Evolutionary conservation across 2,888 invertebrate species (phyloP).

Genomic region (Ophion obscuratus): DNA sequence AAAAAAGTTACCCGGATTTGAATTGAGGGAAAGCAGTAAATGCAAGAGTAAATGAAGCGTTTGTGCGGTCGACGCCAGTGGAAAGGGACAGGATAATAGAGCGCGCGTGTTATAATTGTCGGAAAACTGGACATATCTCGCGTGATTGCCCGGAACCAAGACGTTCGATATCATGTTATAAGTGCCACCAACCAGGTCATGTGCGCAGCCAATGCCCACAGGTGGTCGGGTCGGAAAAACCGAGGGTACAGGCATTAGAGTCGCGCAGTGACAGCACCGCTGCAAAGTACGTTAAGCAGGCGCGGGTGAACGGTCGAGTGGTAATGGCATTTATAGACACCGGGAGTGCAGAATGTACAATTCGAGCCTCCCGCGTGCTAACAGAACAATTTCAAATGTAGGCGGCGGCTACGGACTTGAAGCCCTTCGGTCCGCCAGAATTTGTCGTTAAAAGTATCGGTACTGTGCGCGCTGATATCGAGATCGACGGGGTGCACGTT

Average conservation of each 20-base stretch:
- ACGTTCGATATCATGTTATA: not conserved
- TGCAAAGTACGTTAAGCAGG: not conserved
- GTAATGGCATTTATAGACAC: conserved; percentile 20
- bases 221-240: too few relatives aligned
- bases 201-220: not conserved
- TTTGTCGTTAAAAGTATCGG: not conserved
- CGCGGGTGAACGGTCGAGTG: not conserved
- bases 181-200: conserved; percentile 7
- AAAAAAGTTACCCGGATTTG: too few relatives aligned
- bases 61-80: too few relatives aligned
- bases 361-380: conserved; percentile 2
- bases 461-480: not conserved
- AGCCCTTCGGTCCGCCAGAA: conserved; percentile 27
- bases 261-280: not conserved
- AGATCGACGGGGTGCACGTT: not conserved
- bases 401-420: not conserved
- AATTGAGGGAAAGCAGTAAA: too few relatives aligned
- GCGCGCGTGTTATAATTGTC: not conserved
- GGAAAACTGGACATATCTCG: not conserved
- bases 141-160: not conserved
- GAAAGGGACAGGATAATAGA: too few relatives aligned
- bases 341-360: conserved; percentile 30
- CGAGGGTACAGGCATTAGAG: too few relatives aligned
- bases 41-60: too few relatives aligned
- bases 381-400: not conserved